Conservation (phyloP, 1,140 invertebrate species). For the Drosophila sturtevanti region DNA sequence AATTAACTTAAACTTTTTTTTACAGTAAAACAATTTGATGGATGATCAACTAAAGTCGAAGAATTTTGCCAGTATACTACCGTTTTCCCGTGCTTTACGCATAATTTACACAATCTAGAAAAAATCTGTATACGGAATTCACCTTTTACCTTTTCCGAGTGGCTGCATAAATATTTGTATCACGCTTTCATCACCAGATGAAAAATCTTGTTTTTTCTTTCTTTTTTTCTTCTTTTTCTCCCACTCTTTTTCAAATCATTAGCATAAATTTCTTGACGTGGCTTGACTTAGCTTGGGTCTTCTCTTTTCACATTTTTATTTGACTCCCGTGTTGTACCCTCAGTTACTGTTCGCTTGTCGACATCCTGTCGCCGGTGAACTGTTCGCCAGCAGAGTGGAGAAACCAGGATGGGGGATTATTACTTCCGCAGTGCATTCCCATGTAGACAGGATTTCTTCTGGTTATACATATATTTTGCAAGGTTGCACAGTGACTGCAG, state of each 20-base stretch:
- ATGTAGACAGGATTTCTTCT: constrained; percentile 35
- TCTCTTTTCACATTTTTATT: constrained; percentile 1
- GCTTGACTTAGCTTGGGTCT: constrained; percentile 30
- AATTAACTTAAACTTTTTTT: too few relatives aligned
- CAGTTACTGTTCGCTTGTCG: constrained; percentile 14
- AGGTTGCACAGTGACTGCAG: constrained; percentile 24
- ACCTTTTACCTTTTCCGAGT: constrained; percentile 26
- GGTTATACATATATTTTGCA: constrained; percentile 1
- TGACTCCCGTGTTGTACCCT: background rate
- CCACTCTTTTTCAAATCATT: constrained; percentile 55
- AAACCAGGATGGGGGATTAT: constrained; percentile 22
- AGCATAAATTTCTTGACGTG: constrained; percentile 69
- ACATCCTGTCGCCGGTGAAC: constrained; percentile 49
- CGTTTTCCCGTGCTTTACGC: background rate
- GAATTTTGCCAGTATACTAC: background rate
- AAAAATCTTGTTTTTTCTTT: constrained; percentile 46
- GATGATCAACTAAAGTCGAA: background rate
- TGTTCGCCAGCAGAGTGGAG: background rate
- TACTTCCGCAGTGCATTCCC: constrained; percentile 46
- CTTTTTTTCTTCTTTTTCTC: constrained; percentile 20
- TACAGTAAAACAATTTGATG: background rate
- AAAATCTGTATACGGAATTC: constrained; percentile 2
- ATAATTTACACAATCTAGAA: background rate
- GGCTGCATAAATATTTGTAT: constrained; percentile 39
- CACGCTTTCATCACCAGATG: constrained; percentile 39